These are phyloP conservation scores for Acleris laterana DNA, from an alignment of 2,888 invertebrate genomes.

Conservation along the genomic window DNA sequence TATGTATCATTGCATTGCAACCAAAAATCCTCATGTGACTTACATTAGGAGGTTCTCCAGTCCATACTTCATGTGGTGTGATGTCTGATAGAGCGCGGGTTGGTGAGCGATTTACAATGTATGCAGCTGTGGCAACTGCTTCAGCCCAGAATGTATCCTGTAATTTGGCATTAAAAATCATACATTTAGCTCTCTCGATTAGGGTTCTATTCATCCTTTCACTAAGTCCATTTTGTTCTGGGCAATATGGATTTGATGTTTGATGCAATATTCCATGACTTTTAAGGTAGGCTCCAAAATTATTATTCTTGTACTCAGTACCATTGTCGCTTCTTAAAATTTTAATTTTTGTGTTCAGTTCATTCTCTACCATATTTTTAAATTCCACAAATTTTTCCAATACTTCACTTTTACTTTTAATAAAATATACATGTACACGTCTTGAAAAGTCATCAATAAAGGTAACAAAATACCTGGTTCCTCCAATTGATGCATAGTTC, in stretches of 20 bases:
- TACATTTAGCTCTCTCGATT: background rate
- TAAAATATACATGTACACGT: background rate
- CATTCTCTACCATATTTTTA: background rate
- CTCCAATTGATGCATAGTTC: too few relatives aligned
- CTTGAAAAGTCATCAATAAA: background rate
- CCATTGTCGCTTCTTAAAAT: background rate
- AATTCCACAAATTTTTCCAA: background rate
- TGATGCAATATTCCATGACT: background rate
- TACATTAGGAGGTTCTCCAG: slow-evolving; percentile 39
- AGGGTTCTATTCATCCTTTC: background rate
- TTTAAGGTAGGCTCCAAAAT: background rate
- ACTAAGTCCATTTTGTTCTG: background rate
- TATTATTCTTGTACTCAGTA: background rate
- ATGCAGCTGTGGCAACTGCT: background rate
- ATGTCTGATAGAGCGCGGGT: background rate
- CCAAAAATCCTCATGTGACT: slow-evolving; percentile 56
- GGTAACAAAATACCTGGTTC: too few relatives aligned
- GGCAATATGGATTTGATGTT: background rate
- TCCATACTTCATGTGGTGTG: slow-evolving; percentile 2
- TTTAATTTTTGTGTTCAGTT: background rate
- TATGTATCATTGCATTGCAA: slow-evolving; percentile 44
- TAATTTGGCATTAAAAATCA: background rate
- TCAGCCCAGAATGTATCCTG: background rate
- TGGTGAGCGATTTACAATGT: slow-evolving; percentile 6
- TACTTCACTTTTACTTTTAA: background rate